A percentile compares a stretch with the other conserved stretches of the same genome.
phyloP scores from a whole-genome alignment of 2,113 vertebrate genomes.

The Catharus bicknelli region DNA sequence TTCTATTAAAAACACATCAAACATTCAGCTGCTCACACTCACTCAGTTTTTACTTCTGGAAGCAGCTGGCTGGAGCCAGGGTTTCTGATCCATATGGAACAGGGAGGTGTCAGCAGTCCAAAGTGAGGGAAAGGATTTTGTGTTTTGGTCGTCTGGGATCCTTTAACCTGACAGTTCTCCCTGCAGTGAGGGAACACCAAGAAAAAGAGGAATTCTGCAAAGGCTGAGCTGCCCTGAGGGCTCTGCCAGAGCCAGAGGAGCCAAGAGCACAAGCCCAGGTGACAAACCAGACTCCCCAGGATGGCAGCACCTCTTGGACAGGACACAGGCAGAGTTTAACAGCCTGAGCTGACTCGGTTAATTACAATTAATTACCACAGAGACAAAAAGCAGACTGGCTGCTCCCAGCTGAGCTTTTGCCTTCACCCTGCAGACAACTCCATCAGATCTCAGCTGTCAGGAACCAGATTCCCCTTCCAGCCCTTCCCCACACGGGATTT shows the following conservation, averaged over 20 bases:
- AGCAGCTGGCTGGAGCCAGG: neutral
- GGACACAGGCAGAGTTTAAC: neutral
- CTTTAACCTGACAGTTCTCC: neutral
- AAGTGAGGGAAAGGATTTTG: neutral
- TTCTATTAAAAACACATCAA: neutral
- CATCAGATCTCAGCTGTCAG: conserved; percentile 22
- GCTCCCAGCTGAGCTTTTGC: neutral
- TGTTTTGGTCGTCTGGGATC: neutral
- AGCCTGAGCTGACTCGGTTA: neutral
- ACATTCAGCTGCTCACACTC: neutral
- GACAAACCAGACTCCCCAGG: neutral
- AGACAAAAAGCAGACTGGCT: neutral
- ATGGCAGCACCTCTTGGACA: neutral
- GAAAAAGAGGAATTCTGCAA: neutral
- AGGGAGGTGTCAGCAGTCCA: neutral
- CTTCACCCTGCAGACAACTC: neutral
- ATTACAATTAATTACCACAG: conserved; percentile 25
- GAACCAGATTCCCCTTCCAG: conserved; percentile 16
- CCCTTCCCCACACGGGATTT: neutral
- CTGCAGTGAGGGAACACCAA: neutral
- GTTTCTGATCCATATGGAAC: neutral
- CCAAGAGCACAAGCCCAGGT: fast-evolving
- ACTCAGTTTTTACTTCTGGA: neutral
- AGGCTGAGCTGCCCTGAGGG: neutral
- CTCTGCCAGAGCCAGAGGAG: neutral